Percentiles rank a stretch among this genome's conserved stretches.
These are phyloP conservation scores for Blera fallax DNA, from an alignment of 2,888 invertebrate genomes.

Conservation along the genomic window DNA sequence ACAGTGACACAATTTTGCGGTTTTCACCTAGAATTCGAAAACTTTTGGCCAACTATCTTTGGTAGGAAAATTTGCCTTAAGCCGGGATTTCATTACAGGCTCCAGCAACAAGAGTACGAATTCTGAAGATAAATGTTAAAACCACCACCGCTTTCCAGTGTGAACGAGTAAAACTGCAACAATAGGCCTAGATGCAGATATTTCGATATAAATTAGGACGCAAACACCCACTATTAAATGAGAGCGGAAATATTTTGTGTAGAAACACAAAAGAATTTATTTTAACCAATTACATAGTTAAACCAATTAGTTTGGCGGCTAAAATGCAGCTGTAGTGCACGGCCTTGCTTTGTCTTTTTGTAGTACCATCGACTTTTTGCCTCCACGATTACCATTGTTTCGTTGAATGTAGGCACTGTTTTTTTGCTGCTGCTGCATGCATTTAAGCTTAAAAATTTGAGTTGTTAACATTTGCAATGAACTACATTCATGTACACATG, in stretches of 20 bases:
- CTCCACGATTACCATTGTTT: background rate
- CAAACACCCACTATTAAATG: background rate
- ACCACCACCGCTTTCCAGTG: too few species aligned
- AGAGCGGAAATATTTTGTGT: background rate
- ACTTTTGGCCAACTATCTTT: too few species aligned
- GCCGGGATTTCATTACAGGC: too few species aligned
- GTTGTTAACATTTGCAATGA: conserved; percentile 39
- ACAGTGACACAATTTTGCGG: background rate
- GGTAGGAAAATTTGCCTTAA: too few species aligned
- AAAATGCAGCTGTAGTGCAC: background rate
- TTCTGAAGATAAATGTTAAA: too few species aligned
- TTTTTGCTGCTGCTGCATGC: background rate
- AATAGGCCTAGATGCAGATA: background rate
- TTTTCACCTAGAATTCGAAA: background rate
- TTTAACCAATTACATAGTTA: conserved; percentile 47
- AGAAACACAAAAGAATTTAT: conserved; percentile 30
- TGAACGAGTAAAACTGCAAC: background rate
- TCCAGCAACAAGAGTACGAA: too few species aligned
- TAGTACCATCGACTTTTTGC: conserved; percentile 3
- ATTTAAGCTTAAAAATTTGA: background rate
- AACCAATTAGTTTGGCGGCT: conserved; percentile 54
- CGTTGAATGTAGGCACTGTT: background rate
- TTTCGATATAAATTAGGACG: background rate
- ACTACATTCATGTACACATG: conserved; percentile 35
- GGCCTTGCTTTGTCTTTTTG: conserved; percentile 32